Percentiles rank a stretch among this genome's conserved stretches.
These are phyloP conservation scores for Epiperipatus broadwayi DNA, from an alignment of 2,888 invertebrate species.

Conservation along the genomic window DNA sequence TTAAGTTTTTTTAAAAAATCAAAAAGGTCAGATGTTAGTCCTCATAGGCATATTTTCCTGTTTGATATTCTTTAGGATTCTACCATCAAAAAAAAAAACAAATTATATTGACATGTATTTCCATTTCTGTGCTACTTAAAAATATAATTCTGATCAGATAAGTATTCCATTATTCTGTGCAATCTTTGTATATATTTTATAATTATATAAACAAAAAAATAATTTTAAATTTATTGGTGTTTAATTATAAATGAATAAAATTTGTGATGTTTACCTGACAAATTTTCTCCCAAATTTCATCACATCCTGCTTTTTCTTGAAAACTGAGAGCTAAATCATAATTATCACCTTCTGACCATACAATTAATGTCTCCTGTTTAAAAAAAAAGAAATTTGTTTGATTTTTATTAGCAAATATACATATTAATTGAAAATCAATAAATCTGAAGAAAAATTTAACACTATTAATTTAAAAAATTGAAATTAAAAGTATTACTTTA, in stretches of 20 bases:
- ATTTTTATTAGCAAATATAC: background rate
- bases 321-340: conserved; percentile 98
- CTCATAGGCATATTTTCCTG: too few species aligned
- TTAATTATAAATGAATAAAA: too few species aligned
- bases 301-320: conserved; percentile 98
- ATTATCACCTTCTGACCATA: conserved; percentile 99
- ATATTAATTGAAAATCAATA: background rate
- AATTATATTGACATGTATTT: too few species aligned
- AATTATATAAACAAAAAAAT: too few species aligned
- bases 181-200: too few species aligned
- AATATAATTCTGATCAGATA: too few species aligned
- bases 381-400: conserved; percentile 15
- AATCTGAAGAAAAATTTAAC: conserved; percentile 8
- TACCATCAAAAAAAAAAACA: too few species aligned
- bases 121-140: too few species aligned
- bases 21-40: too few species aligned
- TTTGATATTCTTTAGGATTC: too few species aligned
- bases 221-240: background rate
- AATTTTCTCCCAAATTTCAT: conserved; percentile 99
- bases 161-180: too few species aligned
- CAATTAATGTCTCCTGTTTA: conserved; percentile 77
- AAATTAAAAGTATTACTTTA: background rate
- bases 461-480: background rate
- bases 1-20: too few species aligned
- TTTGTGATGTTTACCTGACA: conserved; percentile 74